A percentile compares a stretch with the other conserved stretches of the same genome.
These are phyloP conservation scores for Hydropsyche tenuis DNA, from an alignment of 1,140 invertebrate species.

Conservation along the genomic window DNA sequence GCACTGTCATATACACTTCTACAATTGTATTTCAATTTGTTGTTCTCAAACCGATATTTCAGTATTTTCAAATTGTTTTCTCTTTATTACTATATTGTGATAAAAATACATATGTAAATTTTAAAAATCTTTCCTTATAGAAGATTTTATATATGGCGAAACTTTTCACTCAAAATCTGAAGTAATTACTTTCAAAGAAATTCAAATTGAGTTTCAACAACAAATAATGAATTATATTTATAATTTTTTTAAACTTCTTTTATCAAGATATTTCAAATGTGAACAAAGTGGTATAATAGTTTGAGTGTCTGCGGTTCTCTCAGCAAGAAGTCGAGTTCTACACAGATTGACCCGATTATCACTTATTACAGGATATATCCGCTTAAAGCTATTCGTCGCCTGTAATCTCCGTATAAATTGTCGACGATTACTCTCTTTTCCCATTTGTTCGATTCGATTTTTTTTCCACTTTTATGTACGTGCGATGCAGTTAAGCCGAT, in stretches of 20 bases:
- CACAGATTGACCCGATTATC: slow-evolving; percentile 31
- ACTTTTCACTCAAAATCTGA: no score
- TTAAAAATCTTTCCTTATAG: no score
- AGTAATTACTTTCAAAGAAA: no score
- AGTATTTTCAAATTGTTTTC: no score
- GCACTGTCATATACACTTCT: slow-evolving; percentile 2
- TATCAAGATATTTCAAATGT: neutral
- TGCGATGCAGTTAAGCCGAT: no score
- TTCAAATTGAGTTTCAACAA: no score
- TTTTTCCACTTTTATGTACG: no score
- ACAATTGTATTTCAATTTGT: neutral
- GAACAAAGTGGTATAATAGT: no score
- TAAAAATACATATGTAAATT: no score
- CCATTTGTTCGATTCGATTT: neutral
- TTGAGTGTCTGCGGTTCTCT: neutral
- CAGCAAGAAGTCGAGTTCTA: neutral
- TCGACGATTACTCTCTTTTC: slow-evolving; percentile 13
- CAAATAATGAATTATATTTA: no score
- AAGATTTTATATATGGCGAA: no score
- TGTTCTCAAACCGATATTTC: neutral
- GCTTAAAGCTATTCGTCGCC: slow-evolving; percentile 10
- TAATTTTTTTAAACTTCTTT: neutral
- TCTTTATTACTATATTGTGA: no score
- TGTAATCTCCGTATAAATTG: slow-evolving; percentile 24
- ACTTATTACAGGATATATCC: neutral